phyloP scores from a whole-genome alignment of 2,888 invertebrate species.

The Pachymerium ferrugineum region DNA sequence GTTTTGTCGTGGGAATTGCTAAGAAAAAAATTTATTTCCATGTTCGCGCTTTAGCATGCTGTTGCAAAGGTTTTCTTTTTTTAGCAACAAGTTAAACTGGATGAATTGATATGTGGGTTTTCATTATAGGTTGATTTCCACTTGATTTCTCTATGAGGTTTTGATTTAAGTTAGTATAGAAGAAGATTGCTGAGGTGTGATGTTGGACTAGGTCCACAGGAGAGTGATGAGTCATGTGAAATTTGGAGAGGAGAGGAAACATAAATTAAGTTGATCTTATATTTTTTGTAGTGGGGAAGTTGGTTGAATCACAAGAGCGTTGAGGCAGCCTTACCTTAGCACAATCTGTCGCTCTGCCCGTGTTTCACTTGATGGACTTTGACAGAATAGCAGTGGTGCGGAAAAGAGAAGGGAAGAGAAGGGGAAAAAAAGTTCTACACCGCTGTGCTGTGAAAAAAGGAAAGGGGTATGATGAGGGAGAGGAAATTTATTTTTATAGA shows the following conservation, averaged over 20 bases:
- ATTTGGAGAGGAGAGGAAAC: not conserved
- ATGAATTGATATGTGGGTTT: not conserved
- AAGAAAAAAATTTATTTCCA: not conserved
- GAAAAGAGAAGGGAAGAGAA: slow-evolving; percentile 12
- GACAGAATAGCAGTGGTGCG: slow-evolving; percentile 23
- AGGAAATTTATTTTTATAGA: not conserved
- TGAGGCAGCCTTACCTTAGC: slow-evolving; percentile 2
- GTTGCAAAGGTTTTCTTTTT: too few species aligned
- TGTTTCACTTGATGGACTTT: slow-evolving; percentile 24
- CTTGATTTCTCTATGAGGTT: not conserved
- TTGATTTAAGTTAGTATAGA: not conserved
- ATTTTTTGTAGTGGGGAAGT: slow-evolving; percentile 14
- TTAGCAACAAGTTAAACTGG: slow-evolving; percentile 8
- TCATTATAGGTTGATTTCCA: not conserved
- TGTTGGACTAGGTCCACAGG: not conserved
- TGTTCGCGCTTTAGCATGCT: too few species aligned
- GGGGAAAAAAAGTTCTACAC: not conserved
- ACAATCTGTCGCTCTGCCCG: slow-evolving; percentile 23
- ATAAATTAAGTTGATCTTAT: slow-evolving; percentile 8
- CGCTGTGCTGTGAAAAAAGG: slow-evolving; percentile 6
- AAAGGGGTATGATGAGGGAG: not conserved
- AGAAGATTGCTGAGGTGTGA: slow-evolving; percentile 11
- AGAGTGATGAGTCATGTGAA: slow-evolving; percentile 24
- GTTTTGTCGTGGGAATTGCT: too few species aligned
- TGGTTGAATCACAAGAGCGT: slow-evolving; percentile 22